These are phyloP conservation scores for Armadillidium nasatum DNA, from an alignment of 1,140 invertebrate genomes.

Conservation along the genomic window DNA sequence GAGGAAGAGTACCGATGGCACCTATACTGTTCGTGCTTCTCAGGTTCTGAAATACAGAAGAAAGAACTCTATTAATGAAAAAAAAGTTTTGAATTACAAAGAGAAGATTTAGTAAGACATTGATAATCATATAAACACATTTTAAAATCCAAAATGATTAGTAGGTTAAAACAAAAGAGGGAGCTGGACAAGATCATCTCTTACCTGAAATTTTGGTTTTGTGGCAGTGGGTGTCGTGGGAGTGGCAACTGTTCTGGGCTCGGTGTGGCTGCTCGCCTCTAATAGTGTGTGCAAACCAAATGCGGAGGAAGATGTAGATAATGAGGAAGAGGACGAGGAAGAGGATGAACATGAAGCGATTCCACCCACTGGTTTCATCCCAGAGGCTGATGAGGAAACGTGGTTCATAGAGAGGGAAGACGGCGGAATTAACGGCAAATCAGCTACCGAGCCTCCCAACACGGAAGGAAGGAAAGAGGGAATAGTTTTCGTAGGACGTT, in stretches of 20 bases:
- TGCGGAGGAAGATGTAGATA: not conserved
- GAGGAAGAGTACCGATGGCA: conserved; percentile 25
- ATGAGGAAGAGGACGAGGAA: too few species aligned
- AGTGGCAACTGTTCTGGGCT: not conserved
- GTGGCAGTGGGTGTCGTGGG: conserved; percentile 27
- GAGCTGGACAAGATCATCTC: conserved; percentile 4
- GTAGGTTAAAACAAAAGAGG: too few species aligned
- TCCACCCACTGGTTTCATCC: not conserved
- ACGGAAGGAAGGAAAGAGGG: not conserved
- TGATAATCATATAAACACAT: too few species aligned
- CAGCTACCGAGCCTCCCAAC: not conserved
- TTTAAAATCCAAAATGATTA: too few species aligned
- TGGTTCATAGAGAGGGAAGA: not conserved
- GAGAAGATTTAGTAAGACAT: too few species aligned
- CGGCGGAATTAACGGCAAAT: not conserved
- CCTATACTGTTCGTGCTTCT: conserved; percentile 27
- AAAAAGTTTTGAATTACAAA: too few species aligned
- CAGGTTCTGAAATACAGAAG: conserved; percentile 22
- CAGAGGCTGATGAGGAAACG: not conserved
- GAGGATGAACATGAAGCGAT: too few species aligned
- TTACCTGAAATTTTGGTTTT: conserved; percentile 38
- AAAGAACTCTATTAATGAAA: not conserved
- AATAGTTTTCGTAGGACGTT: conserved; percentile 23
- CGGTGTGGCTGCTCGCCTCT: not conserved
- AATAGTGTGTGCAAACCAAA: not conserved